These are phyloP conservation scores for Aselliscus stoliczkanus DNA, from an alignment of 2,797 vertebrate species.

Conservation along the genomic window DNA sequence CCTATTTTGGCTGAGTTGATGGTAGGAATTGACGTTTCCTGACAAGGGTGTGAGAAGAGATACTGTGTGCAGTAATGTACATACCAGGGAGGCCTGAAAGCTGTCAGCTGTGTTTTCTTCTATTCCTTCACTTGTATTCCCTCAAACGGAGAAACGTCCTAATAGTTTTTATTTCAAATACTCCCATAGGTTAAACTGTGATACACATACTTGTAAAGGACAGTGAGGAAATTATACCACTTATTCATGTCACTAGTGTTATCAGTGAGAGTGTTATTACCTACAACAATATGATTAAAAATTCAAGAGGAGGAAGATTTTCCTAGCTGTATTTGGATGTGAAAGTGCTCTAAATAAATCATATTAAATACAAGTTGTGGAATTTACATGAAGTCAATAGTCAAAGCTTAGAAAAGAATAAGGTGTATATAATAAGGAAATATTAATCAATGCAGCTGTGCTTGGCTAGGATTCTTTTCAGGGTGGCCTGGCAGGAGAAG, in stretches of 20 bases:
- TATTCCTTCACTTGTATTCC: neutral
- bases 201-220: neutral
- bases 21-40: neutral
- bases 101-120: neutral
- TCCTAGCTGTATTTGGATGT: neutral
- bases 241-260: neutral
- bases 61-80: neutral
- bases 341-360: neutral
- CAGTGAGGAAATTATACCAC: neutral
- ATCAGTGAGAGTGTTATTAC: neutral
- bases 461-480: neutral
- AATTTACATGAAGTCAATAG: slow-evolving; percentile 28
- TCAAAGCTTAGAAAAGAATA: neutral
- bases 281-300: neutral
- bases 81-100: neutral
- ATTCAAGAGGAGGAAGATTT: neutral
- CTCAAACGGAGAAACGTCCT: neutral
- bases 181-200: neutral
- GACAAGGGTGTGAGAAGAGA: neutral
- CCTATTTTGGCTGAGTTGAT: neutral
- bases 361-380: neutral
- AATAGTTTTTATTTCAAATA: neutral
- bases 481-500: neutral
- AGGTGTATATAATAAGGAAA: neutral
- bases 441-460: neutral